Evolutionary conservation across 1,140 invertebrate species (phyloP).

Genomic region (Ceratina calcarata): DNA sequence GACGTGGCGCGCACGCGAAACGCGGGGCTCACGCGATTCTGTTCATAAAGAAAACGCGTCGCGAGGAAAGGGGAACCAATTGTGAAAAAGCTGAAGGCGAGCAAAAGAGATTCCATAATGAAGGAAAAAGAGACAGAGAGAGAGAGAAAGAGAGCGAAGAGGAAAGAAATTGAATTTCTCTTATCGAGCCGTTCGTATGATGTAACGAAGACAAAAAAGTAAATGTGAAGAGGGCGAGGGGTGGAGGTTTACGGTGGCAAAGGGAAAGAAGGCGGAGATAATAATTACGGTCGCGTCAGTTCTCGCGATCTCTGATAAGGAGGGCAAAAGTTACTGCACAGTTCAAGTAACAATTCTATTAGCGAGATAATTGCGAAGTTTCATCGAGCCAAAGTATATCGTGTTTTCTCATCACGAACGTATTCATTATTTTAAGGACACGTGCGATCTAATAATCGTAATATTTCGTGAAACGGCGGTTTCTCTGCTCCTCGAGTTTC

Average conservation of each 20-base stretch:
- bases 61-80: neutral
- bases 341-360: conserved; percentile 39
- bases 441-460: too few species aligned
- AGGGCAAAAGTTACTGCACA: neutral
- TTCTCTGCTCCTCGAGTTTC: too few species aligned
- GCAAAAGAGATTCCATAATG: neutral
- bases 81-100: neutral
- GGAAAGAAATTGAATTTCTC: conserved; percentile 2
- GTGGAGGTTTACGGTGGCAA: neutral
- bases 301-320: conserved; percentile 23
- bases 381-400: neutral
- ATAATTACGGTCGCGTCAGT: conserved; percentile 17
- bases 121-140: too few species aligned
- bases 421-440: neutral
- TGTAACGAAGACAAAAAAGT: neutral
- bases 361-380: neutral
- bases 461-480: too few species aligned
- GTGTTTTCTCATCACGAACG: neutral
- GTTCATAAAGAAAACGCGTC: conserved; percentile 6
- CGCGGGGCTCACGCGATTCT: conserved; percentile 3
- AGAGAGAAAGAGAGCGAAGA: too few species aligned
- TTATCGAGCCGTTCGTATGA: neutral
- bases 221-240: neutral
- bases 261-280: neutral
- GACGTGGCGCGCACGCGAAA: neutral